Evolutionary conservation across 2,113 vertebrate species (phyloP).

Genomic region (Pygoscelis adeliae): DNA sequence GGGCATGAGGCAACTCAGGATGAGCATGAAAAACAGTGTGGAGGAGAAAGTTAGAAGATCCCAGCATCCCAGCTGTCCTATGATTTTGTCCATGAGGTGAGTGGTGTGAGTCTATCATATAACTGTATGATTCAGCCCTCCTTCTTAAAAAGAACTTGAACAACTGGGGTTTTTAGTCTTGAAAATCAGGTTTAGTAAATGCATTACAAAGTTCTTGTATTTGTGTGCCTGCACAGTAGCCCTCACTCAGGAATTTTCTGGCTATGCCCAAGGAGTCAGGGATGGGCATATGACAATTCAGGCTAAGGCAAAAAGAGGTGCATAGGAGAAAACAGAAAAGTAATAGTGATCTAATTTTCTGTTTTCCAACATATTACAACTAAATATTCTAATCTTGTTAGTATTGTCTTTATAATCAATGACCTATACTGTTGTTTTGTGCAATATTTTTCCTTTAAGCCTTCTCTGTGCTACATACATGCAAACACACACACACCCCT

Average conservation of each 20-base stretch:
- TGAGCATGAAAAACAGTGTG: background rate
- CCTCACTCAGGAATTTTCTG: background rate
- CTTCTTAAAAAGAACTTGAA: fast-evolving
- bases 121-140: background rate
- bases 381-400: background rate
- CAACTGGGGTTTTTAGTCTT: background rate
- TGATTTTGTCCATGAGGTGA: background rate
- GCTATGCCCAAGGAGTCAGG: background rate
- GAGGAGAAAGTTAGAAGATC: background rate
- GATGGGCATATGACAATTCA: background rate
- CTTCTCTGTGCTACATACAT: background rate
- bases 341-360: background rate
- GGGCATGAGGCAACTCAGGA: background rate
- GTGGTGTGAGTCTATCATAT: too few relatives aligned
- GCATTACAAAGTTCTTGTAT: background rate
- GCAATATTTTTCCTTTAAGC: background rate
- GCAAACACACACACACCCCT: background rate
- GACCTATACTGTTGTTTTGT: background rate
- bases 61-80: background rate
- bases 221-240: background rate
- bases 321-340: background rate
- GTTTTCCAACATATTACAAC: background rate
- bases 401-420: background rate
- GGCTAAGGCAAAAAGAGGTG: background rate
- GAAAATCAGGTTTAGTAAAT: background rate